Evolutionary conservation across 2,888 invertebrate species (phyloP).

Genomic region (Pyrrhia umbra): DNA sequence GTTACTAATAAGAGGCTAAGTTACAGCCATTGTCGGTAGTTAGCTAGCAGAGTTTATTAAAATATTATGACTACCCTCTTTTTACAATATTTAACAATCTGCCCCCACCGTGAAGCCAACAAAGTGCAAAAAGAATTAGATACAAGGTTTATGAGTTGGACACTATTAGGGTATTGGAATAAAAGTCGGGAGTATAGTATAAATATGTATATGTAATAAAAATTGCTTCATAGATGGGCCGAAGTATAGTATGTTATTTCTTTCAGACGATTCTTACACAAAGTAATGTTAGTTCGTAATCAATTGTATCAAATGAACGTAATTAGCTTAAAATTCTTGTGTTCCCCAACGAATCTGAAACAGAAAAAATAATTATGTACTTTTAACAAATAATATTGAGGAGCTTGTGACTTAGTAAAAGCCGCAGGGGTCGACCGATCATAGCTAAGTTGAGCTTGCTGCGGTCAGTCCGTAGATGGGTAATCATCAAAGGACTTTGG

Average conservation of each 20-base stretch:
- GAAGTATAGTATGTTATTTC: constrained; percentile 44
- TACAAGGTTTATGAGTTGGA: background rate
- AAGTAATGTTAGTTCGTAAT: constrained; percentile 34
- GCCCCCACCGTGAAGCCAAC: too few relatives aligned
- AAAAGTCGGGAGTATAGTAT: constrained; percentile 48
- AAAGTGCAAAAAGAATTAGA: too few relatives aligned
- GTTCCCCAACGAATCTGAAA: constrained; percentile 92
- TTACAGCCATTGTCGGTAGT: too few relatives aligned
- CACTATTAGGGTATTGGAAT: constrained; percentile 10
- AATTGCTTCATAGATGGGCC: constrained; percentile 70
- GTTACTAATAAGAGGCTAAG: too few relatives aligned
- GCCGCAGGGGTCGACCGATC: too few relatives aligned
- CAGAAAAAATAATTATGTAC: constrained; percentile 59
- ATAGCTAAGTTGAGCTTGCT: too few relatives aligned
- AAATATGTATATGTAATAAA: constrained; percentile 71
- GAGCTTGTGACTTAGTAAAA: too few relatives aligned
- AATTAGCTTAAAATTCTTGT: constrained; percentile 89
- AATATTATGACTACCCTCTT: too few relatives aligned
- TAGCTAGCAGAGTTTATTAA: too few relatives aligned
- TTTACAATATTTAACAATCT: too few relatives aligned
- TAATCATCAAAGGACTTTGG: too few relatives aligned
- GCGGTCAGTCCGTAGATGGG: too few relatives aligned
- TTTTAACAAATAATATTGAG: background rate
- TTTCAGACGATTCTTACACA: constrained; percentile 55
- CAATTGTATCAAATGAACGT: constrained; percentile 21